Evolutionary conservation across 2,888 invertebrate species (phyloP), one percentile per base, ranked within the genome.

Genomic region (Eumerus sabulonum): DNA sequence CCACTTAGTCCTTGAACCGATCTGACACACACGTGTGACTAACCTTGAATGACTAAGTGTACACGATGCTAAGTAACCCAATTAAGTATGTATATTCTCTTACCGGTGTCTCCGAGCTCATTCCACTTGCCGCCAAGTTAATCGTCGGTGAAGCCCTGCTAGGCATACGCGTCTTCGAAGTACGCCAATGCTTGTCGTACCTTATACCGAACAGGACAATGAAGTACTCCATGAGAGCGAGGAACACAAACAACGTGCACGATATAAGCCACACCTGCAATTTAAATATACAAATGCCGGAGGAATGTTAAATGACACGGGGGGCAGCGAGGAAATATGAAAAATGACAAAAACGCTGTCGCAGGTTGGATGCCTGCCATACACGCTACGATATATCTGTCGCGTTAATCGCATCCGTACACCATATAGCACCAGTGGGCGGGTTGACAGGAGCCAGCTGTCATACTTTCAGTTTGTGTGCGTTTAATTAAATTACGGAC

Each of bases 141-240:
- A 84, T 83, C 86, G 83, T 90, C 88, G 60, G 88, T 86, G 82
- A 82, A 48, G 71, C 73, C 81, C 82, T 66, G 62, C 82, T 82
- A 50, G 79, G 53, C 7, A 72, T 60, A 62, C 70, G 82, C 2
- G 77, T 76, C 67, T 83, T 83, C 9, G 82, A 74, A 63, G 83
- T 85, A 76, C 92, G 90, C 92, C 92, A 92, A 85, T 92, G 92
- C 85, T 92, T 92, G 86, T 92, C 92, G 85, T 92, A 92, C 16
- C 92, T 90, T 86, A 92, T 92, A 70, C 92, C 92, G 85, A 92
- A 92, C 45, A 92, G 88, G 76, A 92, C 92, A 82, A 92, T 91
- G 85, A 92, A 92, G 86, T 92, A 92, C 86, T 92, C 92, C 84
- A 92, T 88, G 59, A 92, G 87, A 1, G 92, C 92, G 83, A 92